A percentile compares a stretch with the other conserved stretches of the same genome.
Conservation (phyloP, 2,113 vertebrate genomes). For the Anas platyrhynchos region DNA sequence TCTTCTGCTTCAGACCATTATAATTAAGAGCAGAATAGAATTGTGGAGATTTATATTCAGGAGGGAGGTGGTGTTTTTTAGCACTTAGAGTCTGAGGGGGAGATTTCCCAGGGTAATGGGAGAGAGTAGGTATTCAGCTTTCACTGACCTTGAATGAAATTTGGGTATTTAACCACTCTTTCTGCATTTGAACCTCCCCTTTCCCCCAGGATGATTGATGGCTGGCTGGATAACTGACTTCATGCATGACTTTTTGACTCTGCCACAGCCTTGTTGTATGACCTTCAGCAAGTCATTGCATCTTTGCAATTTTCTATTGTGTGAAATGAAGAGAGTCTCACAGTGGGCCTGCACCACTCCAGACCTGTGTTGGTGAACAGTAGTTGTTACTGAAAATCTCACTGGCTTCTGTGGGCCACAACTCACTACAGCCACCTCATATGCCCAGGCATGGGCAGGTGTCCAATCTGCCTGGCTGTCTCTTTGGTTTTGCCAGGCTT, state of each 20-base stretch:
- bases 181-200: background rate
- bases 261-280: background rate
- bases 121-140: slow-evolving; percentile 17
- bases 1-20: background rate
- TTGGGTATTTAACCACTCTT: background rate
- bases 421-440: fast-evolving
- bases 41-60: slow-evolving; percentile 45
- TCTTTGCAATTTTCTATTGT: background rate
- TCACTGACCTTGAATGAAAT: slow-evolving; percentile 23
- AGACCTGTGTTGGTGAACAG: background rate
- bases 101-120: background rate
- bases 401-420: background rate
- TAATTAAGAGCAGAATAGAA: slow-evolving; percentile 32
- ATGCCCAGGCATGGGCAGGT: background rate
- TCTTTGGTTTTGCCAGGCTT: background rate
- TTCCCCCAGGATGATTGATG: background rate
- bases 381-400: background rate
- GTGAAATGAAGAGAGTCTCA: background rate
- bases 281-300: background rate
- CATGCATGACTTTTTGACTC: slow-evolving; percentile 6
- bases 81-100: slow-evolving; percentile 30
- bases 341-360: background rate
- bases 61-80: slow-evolving; percentile 33
- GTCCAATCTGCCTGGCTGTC: background rate
- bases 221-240: background rate